Evolutionary conservation across 2,888 invertebrate species (phyloP).

Genomic region (Auanema freiburgensis): DNA sequence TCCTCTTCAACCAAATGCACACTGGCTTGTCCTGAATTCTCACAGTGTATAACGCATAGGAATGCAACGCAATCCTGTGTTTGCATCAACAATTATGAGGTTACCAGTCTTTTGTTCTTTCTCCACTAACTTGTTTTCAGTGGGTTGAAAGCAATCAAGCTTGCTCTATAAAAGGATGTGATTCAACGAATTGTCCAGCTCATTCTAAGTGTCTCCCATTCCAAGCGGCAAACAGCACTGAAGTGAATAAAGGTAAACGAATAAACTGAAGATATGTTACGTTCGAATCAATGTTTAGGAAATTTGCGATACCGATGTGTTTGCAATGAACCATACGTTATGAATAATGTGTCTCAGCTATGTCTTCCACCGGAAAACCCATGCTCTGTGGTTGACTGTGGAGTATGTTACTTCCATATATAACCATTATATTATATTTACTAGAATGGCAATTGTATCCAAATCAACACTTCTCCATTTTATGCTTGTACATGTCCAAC

Average conservation of each 20-base stretch:
- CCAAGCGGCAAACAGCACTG: conserved; percentile 10
- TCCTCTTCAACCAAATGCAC: too few relatives aligned
- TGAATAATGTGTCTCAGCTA: background rate
- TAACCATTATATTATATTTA: background rate
- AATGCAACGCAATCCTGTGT: too few relatives aligned
- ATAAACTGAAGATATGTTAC: background rate
- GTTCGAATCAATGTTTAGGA: background rate
- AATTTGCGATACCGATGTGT: conserved; percentile 10
- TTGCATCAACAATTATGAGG: too few relatives aligned
- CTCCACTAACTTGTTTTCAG: background rate
- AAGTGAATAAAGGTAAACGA: background rate
- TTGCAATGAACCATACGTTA: conserved; percentile 3
- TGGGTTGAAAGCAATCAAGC: conserved; percentile 6
- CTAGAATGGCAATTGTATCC: background rate
- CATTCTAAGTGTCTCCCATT: conserved; percentile 7
- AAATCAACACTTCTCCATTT: background rate
- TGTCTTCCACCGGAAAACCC: background rate
- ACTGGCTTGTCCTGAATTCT: too few relatives aligned
- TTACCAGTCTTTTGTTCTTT: too few relatives aligned
- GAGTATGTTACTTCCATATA: conserved; percentile 1
- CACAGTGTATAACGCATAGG: too few relatives aligned
- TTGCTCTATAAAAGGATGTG: conserved; percentile 10
- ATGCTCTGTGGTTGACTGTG: background rate
- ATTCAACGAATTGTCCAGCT: conserved; percentile 4
- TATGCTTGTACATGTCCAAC: background rate